phyloP scores from a whole-genome alignment of 2,888 invertebrate genomes.

The Philaethria dido region DNA sequence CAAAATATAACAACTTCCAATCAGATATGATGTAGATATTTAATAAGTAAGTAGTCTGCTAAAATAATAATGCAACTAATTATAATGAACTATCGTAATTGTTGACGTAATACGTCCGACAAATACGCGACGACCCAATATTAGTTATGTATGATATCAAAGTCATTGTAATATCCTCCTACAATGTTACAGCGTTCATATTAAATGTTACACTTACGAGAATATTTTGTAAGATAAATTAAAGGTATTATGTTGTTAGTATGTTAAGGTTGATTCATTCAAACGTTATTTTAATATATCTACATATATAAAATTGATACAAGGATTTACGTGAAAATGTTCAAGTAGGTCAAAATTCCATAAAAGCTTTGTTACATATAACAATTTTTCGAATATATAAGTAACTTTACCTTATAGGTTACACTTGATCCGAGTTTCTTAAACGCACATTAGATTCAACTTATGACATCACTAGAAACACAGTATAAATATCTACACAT shows the following conservation, averaged over 20 bases:
- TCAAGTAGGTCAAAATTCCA: conserved; percentile 17
- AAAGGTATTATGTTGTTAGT: not conserved
- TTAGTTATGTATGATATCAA: conserved; percentile 18
- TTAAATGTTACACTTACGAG: not conserved
- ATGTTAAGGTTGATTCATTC: conserved; percentile 13
- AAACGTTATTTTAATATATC: conserved; percentile 9
- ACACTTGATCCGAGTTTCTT: not conserved
- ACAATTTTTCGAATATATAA: not conserved
- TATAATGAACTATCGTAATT: conserved; percentile 27
- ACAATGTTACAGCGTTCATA: not conserved
- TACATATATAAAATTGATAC: conserved; percentile 19
- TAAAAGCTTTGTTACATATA: conserved; percentile 12
- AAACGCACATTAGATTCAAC: not conserved
- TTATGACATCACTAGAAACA: conserved; percentile 22
- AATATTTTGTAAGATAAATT: not conserved
- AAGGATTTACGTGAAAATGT: conserved; percentile 17
- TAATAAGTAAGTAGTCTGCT: conserved; percentile 17
- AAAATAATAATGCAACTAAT: conserved; percentile 35
- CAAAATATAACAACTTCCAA: no score
- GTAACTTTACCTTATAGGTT: not conserved
- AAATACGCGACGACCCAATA: conserved; percentile 28
- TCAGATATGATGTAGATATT: not conserved
- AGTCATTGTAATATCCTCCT: conserved; percentile 26
- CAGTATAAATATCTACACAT: conserved; percentile 9
- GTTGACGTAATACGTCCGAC: conserved; percentile 36